Evolutionary conservation across 2,888 invertebrate species (phyloP).

Genomic region (Gymnosoma rotundatum): DNA sequence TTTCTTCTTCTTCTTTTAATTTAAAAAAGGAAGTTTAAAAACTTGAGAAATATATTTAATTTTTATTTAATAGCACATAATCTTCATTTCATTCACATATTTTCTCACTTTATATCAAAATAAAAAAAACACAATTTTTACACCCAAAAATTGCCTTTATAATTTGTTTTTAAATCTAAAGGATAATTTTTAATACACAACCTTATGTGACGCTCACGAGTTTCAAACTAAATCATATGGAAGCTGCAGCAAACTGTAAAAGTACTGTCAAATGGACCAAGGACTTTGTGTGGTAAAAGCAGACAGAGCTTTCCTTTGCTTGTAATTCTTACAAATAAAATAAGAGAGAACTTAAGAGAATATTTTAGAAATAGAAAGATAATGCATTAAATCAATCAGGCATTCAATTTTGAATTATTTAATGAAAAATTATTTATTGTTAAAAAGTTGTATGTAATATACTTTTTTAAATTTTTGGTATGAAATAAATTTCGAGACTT

Average conservation of each 20-base stretch:
- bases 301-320: conserved; percentile 58
- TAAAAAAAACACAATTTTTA: conserved; percentile 39
- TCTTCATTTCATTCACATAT: conserved; percentile 15
- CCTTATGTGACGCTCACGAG: conserved; percentile 69
- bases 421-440: not conserved
- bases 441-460: not conserved
- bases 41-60: not conserved
- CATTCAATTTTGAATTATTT: not conserved
- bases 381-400: not conserved
- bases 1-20: conserved; percentile 12
- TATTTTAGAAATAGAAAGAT: not conserved
- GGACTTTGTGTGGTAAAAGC: conserved; percentile 69
- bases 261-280: conserved; percentile 66
- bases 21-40: not conserved
- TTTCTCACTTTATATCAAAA: conserved; percentile 30
- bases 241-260: conserved; percentile 66
- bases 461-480: not conserved
- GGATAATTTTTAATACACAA: conserved; percentile 56
- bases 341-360: conserved; percentile 61
- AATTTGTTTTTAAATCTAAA: conserved; percentile 29
- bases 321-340: conserved; percentile 5
- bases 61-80: not conserved
- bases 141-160: conserved; percentile 51
- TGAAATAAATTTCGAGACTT: not conserved
- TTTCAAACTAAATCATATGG: conserved; percentile 68